Evolutionary conservation across 1,140 invertebrate species (phyloP).

Genomic region (Liolophura sinensis): DNA sequence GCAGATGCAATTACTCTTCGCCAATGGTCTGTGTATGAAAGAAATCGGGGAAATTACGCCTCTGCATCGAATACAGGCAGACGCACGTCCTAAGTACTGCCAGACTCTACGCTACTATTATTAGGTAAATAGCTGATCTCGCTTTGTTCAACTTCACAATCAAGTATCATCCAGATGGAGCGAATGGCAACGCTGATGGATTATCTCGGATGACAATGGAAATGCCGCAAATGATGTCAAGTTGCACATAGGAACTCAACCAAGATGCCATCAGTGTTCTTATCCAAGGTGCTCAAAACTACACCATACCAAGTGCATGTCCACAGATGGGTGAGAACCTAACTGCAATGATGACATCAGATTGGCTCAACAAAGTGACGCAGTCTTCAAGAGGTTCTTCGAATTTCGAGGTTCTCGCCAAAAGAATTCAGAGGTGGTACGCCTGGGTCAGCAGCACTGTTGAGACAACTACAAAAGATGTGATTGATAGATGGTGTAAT

Average conservation of each 20-base stretch:
- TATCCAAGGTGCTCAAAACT: not conserved
- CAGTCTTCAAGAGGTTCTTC: not conserved
- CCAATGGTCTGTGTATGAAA: constrained; percentile 20
- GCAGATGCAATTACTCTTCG: constrained; percentile 4
- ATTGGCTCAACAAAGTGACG: not conserved
- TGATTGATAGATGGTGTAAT: too few species aligned
- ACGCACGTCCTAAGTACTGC: too few species aligned
- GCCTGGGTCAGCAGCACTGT: too few species aligned
- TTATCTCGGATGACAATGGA: constrained; percentile 9
- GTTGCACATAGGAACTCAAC: not conserved
- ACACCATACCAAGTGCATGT: not conserved
- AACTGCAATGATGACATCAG: not conserved
- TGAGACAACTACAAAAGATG: too few species aligned
- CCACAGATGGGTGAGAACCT: not conserved
- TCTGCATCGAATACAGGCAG: constrained; percentile 25
- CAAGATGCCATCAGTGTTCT: not conserved
- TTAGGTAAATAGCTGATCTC: constrained; percentile 8
- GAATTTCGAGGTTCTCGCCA: not conserved
- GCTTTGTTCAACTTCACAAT: too few species aligned
- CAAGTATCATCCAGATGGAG: constrained; percentile 12
- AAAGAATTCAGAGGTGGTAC: too few species aligned
- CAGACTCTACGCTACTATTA: constrained; percentile 14
- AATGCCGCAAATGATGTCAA: too few species aligned
- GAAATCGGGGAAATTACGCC: constrained; percentile 15
- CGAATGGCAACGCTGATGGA: constrained; percentile 14